phyloP scores from a whole-genome alignment of 2,888 invertebrate genomes.

The Cristatella mucedo region DNA sequence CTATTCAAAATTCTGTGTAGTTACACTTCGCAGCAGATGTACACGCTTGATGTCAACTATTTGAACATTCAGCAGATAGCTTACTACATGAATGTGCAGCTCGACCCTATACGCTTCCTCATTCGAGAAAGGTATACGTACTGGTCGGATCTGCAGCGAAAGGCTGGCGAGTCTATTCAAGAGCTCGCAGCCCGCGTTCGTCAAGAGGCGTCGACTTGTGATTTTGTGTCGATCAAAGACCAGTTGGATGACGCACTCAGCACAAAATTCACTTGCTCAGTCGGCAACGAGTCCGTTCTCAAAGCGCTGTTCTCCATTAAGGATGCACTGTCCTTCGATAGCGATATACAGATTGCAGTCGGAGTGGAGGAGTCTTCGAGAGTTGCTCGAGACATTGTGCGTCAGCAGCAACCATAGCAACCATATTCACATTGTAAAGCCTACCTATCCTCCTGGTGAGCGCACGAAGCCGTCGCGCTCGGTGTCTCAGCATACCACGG shows the following conservation, averaged over 20 bases:
- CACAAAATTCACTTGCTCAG: conserved; percentile 13
- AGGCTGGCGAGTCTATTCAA: conserved; percentile 14
- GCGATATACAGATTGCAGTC: conserved; percentile 13
- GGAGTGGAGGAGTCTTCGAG: conserved; percentile 15
- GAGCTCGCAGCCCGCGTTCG: conserved; percentile 13
- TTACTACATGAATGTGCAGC: conserved; percentile 12
- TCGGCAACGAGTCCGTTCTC: conserved; percentile 13
- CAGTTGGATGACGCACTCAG: conserved; percentile 15
- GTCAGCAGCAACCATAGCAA: too few relatives aligned
- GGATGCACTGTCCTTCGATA: conserved; percentile 12
- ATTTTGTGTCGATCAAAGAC: conserved; percentile 14
- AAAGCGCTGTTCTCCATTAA: conserved; percentile 14
- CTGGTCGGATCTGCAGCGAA: conserved; percentile 15
- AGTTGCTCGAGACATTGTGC: conserved; percentile 15
- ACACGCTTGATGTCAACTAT: too few relatives aligned
- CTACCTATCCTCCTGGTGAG: too few relatives aligned
- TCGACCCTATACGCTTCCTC: conserved; percentile 13
- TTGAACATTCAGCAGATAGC: too few relatives aligned
- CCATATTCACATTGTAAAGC: too few relatives aligned
- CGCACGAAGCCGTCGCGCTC: too few relatives aligned
- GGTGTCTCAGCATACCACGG: too few relatives aligned
- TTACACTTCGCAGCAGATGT: too few relatives aligned
- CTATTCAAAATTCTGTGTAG: too few relatives aligned
- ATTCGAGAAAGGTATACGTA: conserved; percentile 14
- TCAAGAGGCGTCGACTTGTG: conserved; percentile 14